phyloP scores from a whole-genome alignment of 2,888 invertebrate genomes.

The Dicyrtoma fusca region DNA sequence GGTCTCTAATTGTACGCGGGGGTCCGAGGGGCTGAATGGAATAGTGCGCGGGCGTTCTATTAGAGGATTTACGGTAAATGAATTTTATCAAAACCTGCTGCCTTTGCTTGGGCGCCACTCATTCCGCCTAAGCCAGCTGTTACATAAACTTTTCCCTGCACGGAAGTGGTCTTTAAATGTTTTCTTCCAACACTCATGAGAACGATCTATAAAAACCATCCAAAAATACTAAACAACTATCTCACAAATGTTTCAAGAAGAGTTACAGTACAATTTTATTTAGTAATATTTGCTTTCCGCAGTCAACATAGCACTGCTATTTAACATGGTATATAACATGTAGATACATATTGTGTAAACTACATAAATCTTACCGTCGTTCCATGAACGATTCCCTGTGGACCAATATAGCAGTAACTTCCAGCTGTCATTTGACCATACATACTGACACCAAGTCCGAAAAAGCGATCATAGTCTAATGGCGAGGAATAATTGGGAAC shows the following conservation, averaged over 20 bases:
- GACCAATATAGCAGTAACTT: constrained; percentile 68
- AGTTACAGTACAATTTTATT: too few species aligned
- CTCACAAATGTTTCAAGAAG: too few species aligned
- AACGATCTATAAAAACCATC: constrained; percentile 62
- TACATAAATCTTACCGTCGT: too few species aligned
- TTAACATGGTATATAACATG: too few species aligned
- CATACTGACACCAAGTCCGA: constrained; percentile 63
- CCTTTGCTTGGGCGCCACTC: constrained; percentile 69
- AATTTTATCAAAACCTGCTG: too few species aligned
- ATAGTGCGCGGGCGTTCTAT: too few species aligned
- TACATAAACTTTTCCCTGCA: constrained; percentile 65
- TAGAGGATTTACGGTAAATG: too few species aligned
- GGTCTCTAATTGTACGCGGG: too few species aligned
- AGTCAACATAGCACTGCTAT: too few species aligned
- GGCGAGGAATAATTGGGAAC: constrained; percentile 66
- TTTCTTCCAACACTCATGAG: constrained; percentile 67
- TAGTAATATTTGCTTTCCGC: too few species aligned
- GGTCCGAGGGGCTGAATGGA: too few species aligned
- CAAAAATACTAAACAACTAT: not conserved
- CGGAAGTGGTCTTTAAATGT: constrained; percentile 61
- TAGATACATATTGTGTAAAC: too few species aligned
- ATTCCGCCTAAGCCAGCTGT: constrained; percentile 68
- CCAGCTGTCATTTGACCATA: constrained; percentile 69
- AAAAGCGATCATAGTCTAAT: constrained; percentile 65
- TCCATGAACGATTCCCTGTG: constrained; percentile 70